Base-by-base conservation (phyloP, 2,888 invertebrate genomes). In the Hemaris fuciformis region DNA sequence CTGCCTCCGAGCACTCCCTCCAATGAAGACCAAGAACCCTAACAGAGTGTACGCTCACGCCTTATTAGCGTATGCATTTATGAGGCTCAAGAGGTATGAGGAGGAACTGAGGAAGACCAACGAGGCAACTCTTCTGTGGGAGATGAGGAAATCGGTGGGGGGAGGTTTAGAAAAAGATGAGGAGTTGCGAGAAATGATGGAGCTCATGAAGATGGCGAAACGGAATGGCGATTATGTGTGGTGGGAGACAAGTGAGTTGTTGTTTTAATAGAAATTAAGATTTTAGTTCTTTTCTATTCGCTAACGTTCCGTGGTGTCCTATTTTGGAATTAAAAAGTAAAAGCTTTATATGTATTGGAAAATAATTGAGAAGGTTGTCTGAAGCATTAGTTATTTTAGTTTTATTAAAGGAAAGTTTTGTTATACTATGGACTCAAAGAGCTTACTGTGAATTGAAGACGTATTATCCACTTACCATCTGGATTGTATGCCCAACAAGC, bases 191-290 rank as follows among this genome's bases (percentile, higher is more conserved):
- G 81, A 87, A 58, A 66, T 90, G 60, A 58, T 83, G 66, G 81
- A 84, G 15, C 67, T 91, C 18, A 62, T 91, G 34, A 84, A 83
- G 43, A 66, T 89, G 64, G 89, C 88, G 1, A 79, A 66, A 4
- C 80, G 85, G 22, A 86, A 72, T 41, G 82, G 77, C 1, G 96
- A 95, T 60, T 93, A 94, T 73, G 95, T 95, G 73, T 97, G 97
- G 95, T 98, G 98, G 98, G 94, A 95, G 46, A 95, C 96, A 64
- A 94, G 93, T 93, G 31, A 84, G 84, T 85, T 27, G 42, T 43
- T 13, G 8, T 1, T 8, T 2, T 46, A 23, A 3, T n/a, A n/a
- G n/a, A n/a, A n/a, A n/a, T 46, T 10, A 15, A 58, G 15, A 8
- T 31, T n/a, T 57, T 20, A 13, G 25, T 34, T 10, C 10, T 1